A percentile compares a stretch with the other conserved stretches of the same genome.
phyloP scores from a whole-genome alignment of 2,888 invertebrate genomes.

The Dasysyrphus tricinctus region DNA sequence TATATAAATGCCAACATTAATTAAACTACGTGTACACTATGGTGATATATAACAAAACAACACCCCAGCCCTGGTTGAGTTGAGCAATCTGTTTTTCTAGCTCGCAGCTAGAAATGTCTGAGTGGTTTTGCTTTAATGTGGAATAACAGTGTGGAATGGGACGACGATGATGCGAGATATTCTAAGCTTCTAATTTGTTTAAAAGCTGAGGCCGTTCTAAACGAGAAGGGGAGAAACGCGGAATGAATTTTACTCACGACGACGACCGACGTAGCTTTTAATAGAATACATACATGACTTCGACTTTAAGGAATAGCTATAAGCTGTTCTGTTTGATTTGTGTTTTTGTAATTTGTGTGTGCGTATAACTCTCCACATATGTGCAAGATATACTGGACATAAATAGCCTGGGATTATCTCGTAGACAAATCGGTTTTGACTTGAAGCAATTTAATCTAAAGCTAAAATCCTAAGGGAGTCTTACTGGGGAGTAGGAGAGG shows the following conservation, averaged over 20 bases:
- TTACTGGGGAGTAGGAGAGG: background rate
- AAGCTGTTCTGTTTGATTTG: constrained; percentile 3
- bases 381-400: constrained; percentile 12
- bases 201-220: constrained; percentile 34
- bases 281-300: constrained; percentile 15
- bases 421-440: constrained; percentile 45
- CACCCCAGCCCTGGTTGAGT: constrained; percentile 18
- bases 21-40: constrained; percentile 42
- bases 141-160: background rate
- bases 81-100: constrained; percentile 59
- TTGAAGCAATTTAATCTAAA: constrained; percentile 24
- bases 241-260: background rate
- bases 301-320: constrained; percentile 37
- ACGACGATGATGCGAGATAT: constrained; percentile 24
- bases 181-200: constrained; percentile 60
- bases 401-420: constrained; percentile 29
- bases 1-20: constrained; percentile 60
- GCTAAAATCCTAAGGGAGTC: constrained; percentile 7
- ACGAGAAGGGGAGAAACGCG: background rate
- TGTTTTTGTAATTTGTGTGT: constrained; percentile 34
- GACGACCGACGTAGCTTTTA: background rate
- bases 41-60: constrained; percentile 15
- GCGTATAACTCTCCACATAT: background rate
- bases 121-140: constrained; percentile 18
- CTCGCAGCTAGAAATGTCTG: constrained; percentile 51